These are phyloP conservation scores for Nasua narica DNA, from an alignment of 2,797 vertebrate genomes.

Conservation along the genomic window DNA sequence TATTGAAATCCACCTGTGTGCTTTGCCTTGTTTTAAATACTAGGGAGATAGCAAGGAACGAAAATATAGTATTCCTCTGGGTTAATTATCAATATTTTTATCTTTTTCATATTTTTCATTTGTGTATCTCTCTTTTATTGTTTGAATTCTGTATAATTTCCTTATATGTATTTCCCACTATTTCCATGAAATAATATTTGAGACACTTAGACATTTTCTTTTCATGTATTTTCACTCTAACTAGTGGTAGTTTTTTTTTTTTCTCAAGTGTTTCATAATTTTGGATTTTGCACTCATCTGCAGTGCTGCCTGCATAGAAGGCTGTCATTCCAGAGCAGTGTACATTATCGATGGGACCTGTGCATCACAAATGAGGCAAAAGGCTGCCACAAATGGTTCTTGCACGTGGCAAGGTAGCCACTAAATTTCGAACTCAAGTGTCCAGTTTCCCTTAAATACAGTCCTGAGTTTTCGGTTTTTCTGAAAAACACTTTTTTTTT, in stretches of 20 bases:
- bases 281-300: not conserved
- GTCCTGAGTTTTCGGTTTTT: not conserved
- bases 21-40: not conserved
- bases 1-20: not conserved
- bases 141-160: not conserved
- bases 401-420: not conserved
- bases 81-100: not conserved
- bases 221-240: not conserved
- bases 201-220: not conserved
- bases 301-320: not conserved
- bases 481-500: too few species aligned
- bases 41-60: not conserved
- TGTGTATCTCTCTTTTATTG: not conserved
- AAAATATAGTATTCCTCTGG: not conserved
- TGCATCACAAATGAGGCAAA: not conserved
- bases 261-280: not conserved
- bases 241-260: not conserved
- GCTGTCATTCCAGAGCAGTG: not conserved
- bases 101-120: not conserved
- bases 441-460: not conserved
- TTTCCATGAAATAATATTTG: not conserved
- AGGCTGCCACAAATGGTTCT: not conserved
- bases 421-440: not conserved
- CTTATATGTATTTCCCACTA: not conserved
- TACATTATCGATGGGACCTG: not conserved